Percentiles rank a stretch among this genome's conserved stretches.
These are phyloP conservation scores for Polypedilum vanderplanki DNA, from an alignment of 1,140 invertebrate species.

Conservation along the genomic window DNA sequence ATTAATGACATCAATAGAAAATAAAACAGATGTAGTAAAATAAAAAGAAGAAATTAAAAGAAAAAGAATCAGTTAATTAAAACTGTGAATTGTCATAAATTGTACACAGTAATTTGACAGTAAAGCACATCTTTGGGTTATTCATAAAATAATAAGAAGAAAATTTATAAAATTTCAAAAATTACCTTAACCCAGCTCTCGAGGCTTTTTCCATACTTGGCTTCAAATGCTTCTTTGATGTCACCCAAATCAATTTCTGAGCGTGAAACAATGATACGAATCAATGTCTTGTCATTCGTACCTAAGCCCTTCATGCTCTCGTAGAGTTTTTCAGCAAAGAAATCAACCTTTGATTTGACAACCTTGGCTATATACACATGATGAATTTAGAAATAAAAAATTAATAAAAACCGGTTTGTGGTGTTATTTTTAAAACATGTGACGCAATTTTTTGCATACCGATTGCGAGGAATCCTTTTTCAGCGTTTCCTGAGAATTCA, in stretches of 20 bases:
- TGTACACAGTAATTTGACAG: neutral
- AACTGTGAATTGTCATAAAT: neutral
- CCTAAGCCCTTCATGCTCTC: slow-evolving; percentile 83
- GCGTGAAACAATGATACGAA: slow-evolving; percentile 81
- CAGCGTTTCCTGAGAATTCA: slow-evolving; percentile 80
- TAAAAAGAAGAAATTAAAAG: neutral
- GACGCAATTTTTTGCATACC: slow-evolving; percentile 51
- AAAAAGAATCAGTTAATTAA: neutral
- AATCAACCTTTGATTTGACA: slow-evolving; percentile 83
- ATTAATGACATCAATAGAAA: slow-evolving; percentile 25
- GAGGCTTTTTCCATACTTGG: slow-evolving; percentile 75
- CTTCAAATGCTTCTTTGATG: slow-evolving; percentile 82
- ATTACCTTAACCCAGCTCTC: slow-evolving; percentile 77
- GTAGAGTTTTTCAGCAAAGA: slow-evolving; percentile 86
- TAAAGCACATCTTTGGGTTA: neutral
- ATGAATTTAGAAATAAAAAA: slow-evolving; percentile 32
- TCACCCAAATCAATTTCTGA: slow-evolving; percentile 88
- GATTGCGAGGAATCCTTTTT: slow-evolving; percentile 78
- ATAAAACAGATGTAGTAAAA: neutral
- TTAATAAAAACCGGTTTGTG: slow-evolving; percentile 5
- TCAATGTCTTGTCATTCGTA: slow-evolving; percentile 82
- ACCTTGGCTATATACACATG: slow-evolving; percentile 63
- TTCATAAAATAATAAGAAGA: slow-evolving; percentile 2
- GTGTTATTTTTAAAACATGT: neutral
- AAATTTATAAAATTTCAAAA: slow-evolving; percentile 38